phyloP scores from a whole-genome alignment of 2,888 invertebrate genomes.

The Acronicta leporina region DNA sequence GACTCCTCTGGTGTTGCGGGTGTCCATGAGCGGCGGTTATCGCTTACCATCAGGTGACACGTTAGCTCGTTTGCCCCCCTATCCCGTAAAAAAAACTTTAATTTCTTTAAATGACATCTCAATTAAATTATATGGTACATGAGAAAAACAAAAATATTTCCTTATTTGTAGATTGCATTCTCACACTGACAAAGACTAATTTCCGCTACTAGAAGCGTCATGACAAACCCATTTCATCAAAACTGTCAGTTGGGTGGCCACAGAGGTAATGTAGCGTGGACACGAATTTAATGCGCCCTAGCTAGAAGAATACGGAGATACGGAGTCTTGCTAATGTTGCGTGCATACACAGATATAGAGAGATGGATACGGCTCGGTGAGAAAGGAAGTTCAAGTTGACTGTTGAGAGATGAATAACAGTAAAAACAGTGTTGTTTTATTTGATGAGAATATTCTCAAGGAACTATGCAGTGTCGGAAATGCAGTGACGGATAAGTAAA shows the following conservation, averaged over 20 bases:
- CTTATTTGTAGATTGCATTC: conserved; percentile 32
- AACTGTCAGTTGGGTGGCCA: conserved; percentile 42
- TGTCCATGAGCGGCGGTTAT: no score
- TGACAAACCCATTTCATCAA: conserved; percentile 39
- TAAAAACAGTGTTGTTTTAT: conserved; percentile 24
- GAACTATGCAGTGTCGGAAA: no score
- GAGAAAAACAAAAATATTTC: conserved; percentile 37
- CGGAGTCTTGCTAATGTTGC: conserved; percentile 72
- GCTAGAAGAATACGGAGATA: conserved; percentile 52
- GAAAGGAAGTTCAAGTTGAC: conserved; percentile 32
- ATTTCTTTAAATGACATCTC: no score
- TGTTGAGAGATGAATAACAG: conserved; percentile 41
- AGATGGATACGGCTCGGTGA: conserved; percentile 33
- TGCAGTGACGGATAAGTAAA: no score
- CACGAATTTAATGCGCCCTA: conserved; percentile 69
- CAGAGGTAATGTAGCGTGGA: conserved; percentile 73
- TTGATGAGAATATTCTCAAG: no score
- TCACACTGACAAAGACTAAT: conserved; percentile 28
- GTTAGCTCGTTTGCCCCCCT: no score
- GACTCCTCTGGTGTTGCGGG: no score
- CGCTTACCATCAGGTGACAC: no score
- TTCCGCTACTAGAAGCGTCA: conserved; percentile 32
- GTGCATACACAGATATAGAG: conserved; percentile 55
- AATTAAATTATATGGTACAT: conserved; percentile 5
- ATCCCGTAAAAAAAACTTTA: no score